Evolutionary conservation across 30 jellyfish, hydroid and myxozoan genomes (phyloP).

Genomic region (Clytia hemisphaerica): DNA sequence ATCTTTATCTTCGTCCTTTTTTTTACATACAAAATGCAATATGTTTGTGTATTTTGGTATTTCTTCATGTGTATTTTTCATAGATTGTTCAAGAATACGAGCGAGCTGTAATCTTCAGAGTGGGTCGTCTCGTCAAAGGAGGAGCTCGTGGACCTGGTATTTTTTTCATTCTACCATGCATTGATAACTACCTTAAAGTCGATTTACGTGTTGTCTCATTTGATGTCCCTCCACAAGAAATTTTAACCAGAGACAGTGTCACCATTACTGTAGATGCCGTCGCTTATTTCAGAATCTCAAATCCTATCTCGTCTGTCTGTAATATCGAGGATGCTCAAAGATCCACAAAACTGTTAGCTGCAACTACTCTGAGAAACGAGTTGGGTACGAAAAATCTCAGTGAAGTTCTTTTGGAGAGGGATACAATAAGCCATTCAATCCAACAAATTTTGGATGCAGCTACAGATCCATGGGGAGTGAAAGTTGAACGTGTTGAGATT

Average conservation of each 20-base stretch:
- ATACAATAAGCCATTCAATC: conserved; percentile 66
- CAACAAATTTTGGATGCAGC: conserved; percentile 84
- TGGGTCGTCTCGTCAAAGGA: conserved; percentile 72
- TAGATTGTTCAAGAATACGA: conserved; percentile 92
- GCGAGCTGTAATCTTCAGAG: conserved; percentile 88
- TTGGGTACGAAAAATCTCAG: conserved; percentile 81
- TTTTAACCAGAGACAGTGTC: conserved; percentile 81
- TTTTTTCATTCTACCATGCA: conserved; percentile 76
- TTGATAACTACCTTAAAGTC: conserved; percentile 79
- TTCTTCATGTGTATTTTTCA: not conserved
- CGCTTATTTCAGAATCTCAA: conserved; percentile 63
- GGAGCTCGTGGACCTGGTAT: conserved; percentile 92
- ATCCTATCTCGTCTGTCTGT: conserved; percentile 74
- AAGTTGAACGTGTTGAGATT: conserved; percentile 95
- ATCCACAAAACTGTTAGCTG: conserved; percentile 76
- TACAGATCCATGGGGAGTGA: conserved; percentile 96
- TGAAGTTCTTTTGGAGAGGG: conserved; percentile 73
- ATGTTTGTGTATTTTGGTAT: not conserved
- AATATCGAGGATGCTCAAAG: conserved; percentile 91
- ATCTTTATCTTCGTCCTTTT: not conserved
- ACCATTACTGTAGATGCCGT: conserved; percentile 92
- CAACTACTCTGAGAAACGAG: conserved; percentile 73
- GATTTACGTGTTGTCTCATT: conserved; percentile 82
- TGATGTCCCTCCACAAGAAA: conserved; percentile 98
- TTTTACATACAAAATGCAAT: not conserved